These are phyloP conservation scores for Molossus alvarezi DNA, from an alignment of 2,797 vertebrate genomes.

Conservation along the genomic window DNA sequence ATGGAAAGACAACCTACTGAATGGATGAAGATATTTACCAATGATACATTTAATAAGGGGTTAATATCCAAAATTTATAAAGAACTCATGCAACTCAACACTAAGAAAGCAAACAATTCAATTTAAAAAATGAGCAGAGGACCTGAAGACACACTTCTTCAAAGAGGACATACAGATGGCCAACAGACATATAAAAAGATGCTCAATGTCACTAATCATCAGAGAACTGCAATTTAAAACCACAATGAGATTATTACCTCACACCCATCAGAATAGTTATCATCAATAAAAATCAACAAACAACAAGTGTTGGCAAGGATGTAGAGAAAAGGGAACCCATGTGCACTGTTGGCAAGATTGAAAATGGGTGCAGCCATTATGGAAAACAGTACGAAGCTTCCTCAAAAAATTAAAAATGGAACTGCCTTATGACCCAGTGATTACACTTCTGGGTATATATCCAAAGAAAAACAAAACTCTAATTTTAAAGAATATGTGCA, in stretches of 20 bases:
- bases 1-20: neutral
- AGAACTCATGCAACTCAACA: neutral
- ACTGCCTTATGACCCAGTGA: neutral
- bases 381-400: neutral
- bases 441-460: neutral
- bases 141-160: neutral
- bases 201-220: neutral
- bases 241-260: neutral
- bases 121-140: neutral
- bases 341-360: neutral
- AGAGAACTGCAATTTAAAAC: neutral
- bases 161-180: neutral
- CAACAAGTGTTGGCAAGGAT: neutral
- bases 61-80: neutral
- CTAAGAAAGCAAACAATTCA: neutral
- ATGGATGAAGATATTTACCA: neutral
- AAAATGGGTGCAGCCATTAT: neutral
- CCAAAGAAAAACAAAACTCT: neutral
- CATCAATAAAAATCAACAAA: neutral
- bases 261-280: neutral
- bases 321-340: neutral
- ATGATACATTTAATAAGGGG: neutral
- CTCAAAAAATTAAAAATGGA: neutral
- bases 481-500: neutral
- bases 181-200: neutral